Conservation (phyloP, 2,113 vertebrate genomes). For the Apodemus sylvaticus region DNA sequence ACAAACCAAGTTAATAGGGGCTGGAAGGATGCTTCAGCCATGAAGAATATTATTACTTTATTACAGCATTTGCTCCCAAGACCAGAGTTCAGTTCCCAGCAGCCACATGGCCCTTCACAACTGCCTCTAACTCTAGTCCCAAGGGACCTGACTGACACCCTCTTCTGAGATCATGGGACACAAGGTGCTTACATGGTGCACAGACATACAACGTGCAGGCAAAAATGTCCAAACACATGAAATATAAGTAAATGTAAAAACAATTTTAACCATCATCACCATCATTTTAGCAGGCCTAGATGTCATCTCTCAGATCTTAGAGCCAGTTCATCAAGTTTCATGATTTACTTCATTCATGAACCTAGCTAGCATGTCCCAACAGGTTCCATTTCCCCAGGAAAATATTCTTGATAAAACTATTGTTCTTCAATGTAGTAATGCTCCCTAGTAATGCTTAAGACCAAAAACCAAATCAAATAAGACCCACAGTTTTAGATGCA, state of each 20-base stretch:
- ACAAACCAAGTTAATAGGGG: background rate
- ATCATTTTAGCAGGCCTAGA: background rate
- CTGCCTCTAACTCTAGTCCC: background rate
- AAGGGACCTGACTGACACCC: background rate
- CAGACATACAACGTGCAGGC: background rate
- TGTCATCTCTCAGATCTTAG: background rate
- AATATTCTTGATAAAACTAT: background rate
- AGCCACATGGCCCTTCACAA: background rate
- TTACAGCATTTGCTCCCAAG: background rate
- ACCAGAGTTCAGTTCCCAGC: background rate
- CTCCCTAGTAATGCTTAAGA: background rate
- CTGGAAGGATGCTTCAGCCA: background rate
- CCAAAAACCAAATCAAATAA: background rate
- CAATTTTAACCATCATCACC: background rate
- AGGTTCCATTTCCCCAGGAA: slow-evolving; percentile 16
- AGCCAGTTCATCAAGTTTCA: slow-evolving; percentile 19
- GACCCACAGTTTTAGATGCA: background rate
- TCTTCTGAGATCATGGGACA: background rate
- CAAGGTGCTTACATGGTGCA: background rate
- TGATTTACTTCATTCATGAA: slow-evolving; percentile 42
- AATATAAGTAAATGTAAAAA: background rate
- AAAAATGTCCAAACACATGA: background rate
- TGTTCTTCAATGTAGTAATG: background rate
- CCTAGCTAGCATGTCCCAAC: background rate
- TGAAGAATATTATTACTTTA: background rate